A percentile compares a stretch with the other conserved stretches of the same genome.
Conservation (phyloP, 2,888 invertebrate species). For the Asteroscopus sphinx region DNA sequence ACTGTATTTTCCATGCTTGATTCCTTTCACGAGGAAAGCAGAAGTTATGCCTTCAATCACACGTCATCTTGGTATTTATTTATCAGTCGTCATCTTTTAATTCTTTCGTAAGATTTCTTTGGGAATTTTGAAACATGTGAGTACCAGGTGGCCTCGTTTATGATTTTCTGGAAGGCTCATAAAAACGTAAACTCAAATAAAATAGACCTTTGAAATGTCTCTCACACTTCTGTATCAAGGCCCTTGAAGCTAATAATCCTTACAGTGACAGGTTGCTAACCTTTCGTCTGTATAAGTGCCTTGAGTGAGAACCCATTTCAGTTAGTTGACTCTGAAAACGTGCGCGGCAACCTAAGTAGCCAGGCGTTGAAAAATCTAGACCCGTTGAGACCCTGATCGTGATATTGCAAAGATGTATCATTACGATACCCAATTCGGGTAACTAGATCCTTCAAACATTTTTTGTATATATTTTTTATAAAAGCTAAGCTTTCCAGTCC, state of each 20-base stretch:
- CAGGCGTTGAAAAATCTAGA: conserved; percentile 39
- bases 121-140: too few relatives aligned
- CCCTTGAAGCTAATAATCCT: conserved; percentile 30
- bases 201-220: neutral
- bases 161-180: too few relatives aligned
- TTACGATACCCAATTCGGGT: conserved; percentile 17
- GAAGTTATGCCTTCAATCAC: neutral
- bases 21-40: conserved; percentile 3
- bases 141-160: too few relatives aligned
- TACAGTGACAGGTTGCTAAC: conserved; percentile 51
- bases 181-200: too few relatives aligned
- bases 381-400: conserved; percentile 42
- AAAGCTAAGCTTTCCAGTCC: too few relatives aligned
- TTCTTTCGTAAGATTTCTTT: too few relatives aligned
- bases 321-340: conserved; percentile 59
- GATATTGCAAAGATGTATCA: conserved; percentile 48
- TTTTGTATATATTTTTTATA: neutral
- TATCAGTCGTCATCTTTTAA: neutral
- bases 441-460: conserved; percentile 10
- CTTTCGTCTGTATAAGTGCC: conserved; percentile 43
- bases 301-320: conserved; percentile 58
- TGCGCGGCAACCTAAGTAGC: conserved; percentile 43
- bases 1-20: conserved; percentile 11
- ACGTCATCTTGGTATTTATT: neutral
- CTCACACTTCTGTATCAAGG: conserved; percentile 1